Evolutionary conservation across 2,797 vertebrate genomes (phyloP).

Genomic region (Mus spretus): DNA sequence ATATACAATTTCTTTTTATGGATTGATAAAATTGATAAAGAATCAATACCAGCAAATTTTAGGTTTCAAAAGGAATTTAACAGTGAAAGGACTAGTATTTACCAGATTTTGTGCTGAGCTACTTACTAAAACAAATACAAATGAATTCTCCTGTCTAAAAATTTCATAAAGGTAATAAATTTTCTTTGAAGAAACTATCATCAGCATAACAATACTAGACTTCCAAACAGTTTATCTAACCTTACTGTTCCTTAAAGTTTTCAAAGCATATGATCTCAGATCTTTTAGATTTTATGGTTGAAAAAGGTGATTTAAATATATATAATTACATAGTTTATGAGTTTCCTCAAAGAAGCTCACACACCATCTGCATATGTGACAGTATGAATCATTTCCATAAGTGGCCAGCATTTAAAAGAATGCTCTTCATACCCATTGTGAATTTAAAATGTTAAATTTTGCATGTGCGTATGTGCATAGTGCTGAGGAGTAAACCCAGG

Average conservation of each 20-base stretch:
- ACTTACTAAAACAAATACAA: conserved; percentile 49
- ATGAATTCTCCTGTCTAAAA: conserved; percentile 30
- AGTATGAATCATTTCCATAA: conserved; percentile 45
- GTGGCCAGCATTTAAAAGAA: not conserved
- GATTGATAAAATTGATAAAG: not conserved
- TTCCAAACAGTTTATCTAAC: conserved; percentile 39
- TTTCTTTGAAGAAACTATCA: conserved; percentile 49
- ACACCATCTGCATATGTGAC: conserved; percentile 19
- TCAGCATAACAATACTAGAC: conserved; percentile 5
- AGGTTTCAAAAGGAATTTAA: not conserved
- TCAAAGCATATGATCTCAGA: not conserved
- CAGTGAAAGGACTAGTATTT: not conserved
- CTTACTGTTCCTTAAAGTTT: not conserved
- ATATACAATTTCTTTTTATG: not conserved
- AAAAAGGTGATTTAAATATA: not conserved
- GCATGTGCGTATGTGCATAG: not conserved
- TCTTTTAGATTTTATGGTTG: not conserved
- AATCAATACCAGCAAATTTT: not conserved
- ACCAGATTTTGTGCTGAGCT: conserved; percentile 45
- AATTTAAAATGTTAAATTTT: not conserved
- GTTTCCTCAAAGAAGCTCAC: conserved; percentile 64
- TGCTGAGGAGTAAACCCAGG: not conserved
- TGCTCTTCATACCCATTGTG: conserved; percentile 1
- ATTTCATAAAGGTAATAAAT: conserved; percentile 46
- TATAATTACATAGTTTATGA: conserved; percentile 33